Evolutionary conservation across 2,113 vertebrate species (phyloP), one percentile per base, ranked within the genome.

Genomic region (Artemisiospiza belli): DNA sequence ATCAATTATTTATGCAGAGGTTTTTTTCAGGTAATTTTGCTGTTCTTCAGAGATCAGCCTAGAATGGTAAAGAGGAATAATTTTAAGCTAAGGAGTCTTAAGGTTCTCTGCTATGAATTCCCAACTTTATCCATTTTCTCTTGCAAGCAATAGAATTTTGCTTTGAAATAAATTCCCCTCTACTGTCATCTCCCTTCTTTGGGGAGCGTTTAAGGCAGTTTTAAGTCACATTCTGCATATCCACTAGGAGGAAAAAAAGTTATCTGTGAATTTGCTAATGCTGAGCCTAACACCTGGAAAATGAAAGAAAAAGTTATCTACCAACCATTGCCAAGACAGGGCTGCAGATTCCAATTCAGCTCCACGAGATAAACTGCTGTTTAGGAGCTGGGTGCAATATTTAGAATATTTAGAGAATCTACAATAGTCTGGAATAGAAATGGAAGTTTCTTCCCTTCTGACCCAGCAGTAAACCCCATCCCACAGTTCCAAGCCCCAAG

Each of bases 1-100:
- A 96, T 83, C 33, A 89, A 94, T 95, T 93, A 96, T 97, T 97
- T 94, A 96, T 96, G 88, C 82, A 84, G 55, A 41, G 46, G 1
- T 17, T 23, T 83, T 84, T 93, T 95, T 89, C 73, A 66, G 78
- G 79, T 93, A 37, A 94, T 94, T 96, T 94, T 86, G 46, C 46
- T 85, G 39, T 89, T 94, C 95, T 93, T 96, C 82, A 77, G 87
- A 88, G 87, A 93, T 93, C 4, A 5, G 37, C 72, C 31, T 55
- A 74, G 74, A 95, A 96, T 66, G 28, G 91, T 46, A 90, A 95
- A 88, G 81, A 92, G 61, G 59, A 93, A 92, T 67, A 81, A 96
- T 93, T 86, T 92, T 88, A 94, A 96, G 41, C 85, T 66, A 59
- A 89, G 92, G 69, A 76, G 44, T 93, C 74, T 96, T 91, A 88